Percentiles rank a stretch among this genome's conserved stretches.
Evolutionary conservation across 1,140 invertebrate genomes (phyloP).

Genomic region (Trichonephila clavata): DNA sequence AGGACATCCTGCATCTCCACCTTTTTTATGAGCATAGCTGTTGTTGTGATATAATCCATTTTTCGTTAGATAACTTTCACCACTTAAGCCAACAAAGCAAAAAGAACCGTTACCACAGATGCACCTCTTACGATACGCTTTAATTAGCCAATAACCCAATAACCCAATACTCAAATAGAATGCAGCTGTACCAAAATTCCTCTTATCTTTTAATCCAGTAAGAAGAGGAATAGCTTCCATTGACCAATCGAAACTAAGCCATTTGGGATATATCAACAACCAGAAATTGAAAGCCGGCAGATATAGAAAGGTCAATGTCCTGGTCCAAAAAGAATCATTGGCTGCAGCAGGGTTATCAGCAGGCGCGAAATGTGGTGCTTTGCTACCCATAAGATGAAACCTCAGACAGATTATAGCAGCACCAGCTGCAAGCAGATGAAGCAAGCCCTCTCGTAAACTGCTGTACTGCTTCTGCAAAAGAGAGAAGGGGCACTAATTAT

Average conservation of each 20-base stretch:
- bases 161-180: slow-evolving; percentile 84
- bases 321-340: slow-evolving; percentile 78
- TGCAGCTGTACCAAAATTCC: slow-evolving; percentile 87
- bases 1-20: slow-evolving; percentile 30
- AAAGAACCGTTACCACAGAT: background rate
- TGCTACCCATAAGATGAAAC: slow-evolving; percentile 79
- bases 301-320: slow-evolving; percentile 91
- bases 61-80: background rate
- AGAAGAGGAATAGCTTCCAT: slow-evolving; percentile 95
- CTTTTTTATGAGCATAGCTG: background rate
- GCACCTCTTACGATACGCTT: slow-evolving; percentile 30
- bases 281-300: slow-evolving; percentile 92
- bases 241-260: slow-evolving; percentile 96
- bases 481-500: slow-evolving; percentile 59
- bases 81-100: background rate
- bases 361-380: slow-evolving; percentile 80
- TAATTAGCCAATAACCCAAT: slow-evolving; percentile 6
- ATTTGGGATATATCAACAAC: slow-evolving; percentile 90
- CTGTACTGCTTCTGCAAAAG: slow-evolving; percentile 83
- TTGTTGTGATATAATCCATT: background rate
- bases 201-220: slow-evolving; percentile 86
- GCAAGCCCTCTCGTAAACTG: slow-evolving; percentile 84
- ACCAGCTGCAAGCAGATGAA: slow-evolving; percentile 83
- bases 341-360: slow-evolving; percentile 82
- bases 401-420: slow-evolving; percentile 79